Evolutionary conservation across 2,797 vertebrate genomes (phyloP), one percentile per base, ranked within the genome.

Genomic region (Adrianichthys oophorus): DNA sequence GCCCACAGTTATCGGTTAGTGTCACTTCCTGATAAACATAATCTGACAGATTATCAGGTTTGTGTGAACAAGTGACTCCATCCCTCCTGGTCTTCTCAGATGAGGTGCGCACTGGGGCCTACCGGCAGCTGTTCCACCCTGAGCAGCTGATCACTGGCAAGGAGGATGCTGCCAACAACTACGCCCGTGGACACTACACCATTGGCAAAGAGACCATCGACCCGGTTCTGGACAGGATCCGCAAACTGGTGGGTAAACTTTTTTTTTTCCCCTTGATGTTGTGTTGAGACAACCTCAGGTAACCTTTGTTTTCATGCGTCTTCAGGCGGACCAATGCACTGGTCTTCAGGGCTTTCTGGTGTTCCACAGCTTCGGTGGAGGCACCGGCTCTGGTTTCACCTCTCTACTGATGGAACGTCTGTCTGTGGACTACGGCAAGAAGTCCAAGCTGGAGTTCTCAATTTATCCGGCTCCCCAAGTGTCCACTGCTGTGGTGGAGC

Each of bases 271-370:
- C 3, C 19, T 21, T 21, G 19, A 21, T 21, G 19, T 21, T 21
- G 3, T 21, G 19, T 26, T 26, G 26, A 10, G 10, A 37, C 32
- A 13, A 12, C 32, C 12, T 10, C 32, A 13, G 32, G 10, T 37
- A 13, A 37, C 3, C 13, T 12, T 37, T 12, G 12, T 37, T 12
- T 37, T 13, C 10, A 37, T 37, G 32, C 13, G 32, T 37, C 32
- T 37, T 12, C 32, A 37, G 32, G 32, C 32, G 32, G 32, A 37
- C 32, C 32, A 37, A 10, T 37, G 32, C 32, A 37, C 32, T 17
- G 64, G 86, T 10, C 86, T 88, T 29, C 86, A 88, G 84, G 87
- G 87, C 46, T 89, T 89, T 69, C 72, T 87, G 70, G 82, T 95
- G 60, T 94, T 95, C 45, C 93, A 94, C 76, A 95, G 32, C 32